Evolutionary conservation across 2,888 invertebrate genomes (phyloP).

Genomic region (Oxytorus armatus): DNA sequence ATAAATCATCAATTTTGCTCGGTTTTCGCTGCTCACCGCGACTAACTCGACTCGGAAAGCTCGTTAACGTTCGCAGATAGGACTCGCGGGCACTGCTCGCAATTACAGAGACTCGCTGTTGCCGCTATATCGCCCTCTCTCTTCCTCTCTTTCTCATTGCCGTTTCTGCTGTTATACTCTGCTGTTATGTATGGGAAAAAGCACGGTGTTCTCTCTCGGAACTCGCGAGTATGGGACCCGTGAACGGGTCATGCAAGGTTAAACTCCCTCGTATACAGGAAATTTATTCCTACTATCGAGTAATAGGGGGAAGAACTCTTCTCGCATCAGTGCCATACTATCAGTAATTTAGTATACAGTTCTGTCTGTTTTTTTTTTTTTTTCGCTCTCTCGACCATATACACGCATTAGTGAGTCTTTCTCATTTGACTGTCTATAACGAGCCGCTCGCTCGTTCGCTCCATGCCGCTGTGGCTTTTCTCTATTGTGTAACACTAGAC

Average conservation of each 20-base stretch:
- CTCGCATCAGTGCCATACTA: conserved; percentile 52
- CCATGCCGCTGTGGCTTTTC: conserved; percentile 42
- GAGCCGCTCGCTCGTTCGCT: conserved; percentile 37
- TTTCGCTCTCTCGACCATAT: conserved; percentile 14
- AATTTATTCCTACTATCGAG: conserved; percentile 65
- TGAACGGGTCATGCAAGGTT: conserved; percentile 67
- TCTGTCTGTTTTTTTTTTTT: conserved; percentile 2
- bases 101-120: conserved; percentile 58
- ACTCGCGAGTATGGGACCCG: conserved; percentile 31
- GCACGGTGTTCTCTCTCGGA: conserved; percentile 51
- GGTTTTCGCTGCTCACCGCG: conserved; percentile 28
- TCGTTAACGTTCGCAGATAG: conserved; percentile 47
- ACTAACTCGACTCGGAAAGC: conserved; percentile 41
- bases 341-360: conserved; percentile 36
- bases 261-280: conserved; percentile 64
- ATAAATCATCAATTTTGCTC: conserved; percentile 42
- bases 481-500: conserved; percentile 58
- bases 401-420: conserved; percentile 14
- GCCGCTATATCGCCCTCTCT: conserved; percentile 26
- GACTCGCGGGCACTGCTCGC: conserved; percentile 48
- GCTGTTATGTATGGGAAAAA: conserved; percentile 63
- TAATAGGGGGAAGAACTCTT: conserved; percentile 56
- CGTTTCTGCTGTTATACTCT: conserved; percentile 21
- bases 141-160: conserved; percentile 37
- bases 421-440: conserved; percentile 49